Conservation (phyloP, 2,797 vertebrate species). For the Hoplostethus mediterraneus region DNA sequence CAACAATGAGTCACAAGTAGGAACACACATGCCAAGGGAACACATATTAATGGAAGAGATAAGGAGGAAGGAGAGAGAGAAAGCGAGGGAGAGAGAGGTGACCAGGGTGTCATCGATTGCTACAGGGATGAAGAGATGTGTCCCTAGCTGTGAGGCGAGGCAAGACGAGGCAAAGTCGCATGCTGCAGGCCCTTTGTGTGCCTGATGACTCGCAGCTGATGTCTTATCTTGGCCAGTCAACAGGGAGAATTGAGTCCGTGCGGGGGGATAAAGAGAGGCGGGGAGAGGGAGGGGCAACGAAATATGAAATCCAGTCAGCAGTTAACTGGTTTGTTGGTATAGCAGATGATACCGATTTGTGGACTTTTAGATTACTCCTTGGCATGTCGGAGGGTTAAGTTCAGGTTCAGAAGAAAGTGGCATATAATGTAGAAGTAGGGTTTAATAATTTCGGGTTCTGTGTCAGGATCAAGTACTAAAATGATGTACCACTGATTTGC, state of each 20-base stretch:
- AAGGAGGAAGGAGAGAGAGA: slow-evolving; percentile 34
- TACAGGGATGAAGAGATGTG: slow-evolving; percentile 64
- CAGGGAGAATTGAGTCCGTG: slow-evolving; percentile 62
- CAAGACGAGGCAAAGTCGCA: slow-evolving; percentile 65
- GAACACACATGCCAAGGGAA: slow-evolving; percentile 45
- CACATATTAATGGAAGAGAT: slow-evolving; percentile 47
- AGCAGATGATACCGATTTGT: slow-evolving; percentile 57
- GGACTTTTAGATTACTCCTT: slow-evolving; percentile 15
- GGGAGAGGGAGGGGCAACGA: slow-evolving; percentile 24
- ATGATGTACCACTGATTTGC: neutral
- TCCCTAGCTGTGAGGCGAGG: slow-evolving; percentile 67
- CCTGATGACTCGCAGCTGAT: slow-evolving; percentile 78
- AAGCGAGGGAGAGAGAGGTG: slow-evolving; percentile 44
- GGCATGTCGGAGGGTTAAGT: slow-evolving; percentile 29
- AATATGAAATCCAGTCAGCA: slow-evolving; percentile 9
- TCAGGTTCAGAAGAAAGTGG: slow-evolving; percentile 19
- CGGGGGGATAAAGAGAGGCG: slow-evolving; percentile 28
- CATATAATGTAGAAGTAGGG: slow-evolving; percentile 15
- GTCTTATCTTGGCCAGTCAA: slow-evolving; percentile 75
- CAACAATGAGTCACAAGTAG: slow-evolving; percentile 64
- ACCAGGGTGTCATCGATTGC: slow-evolving; percentile 73
- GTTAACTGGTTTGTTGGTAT: slow-evolving; percentile 58
- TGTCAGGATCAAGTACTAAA: slow-evolving; percentile 30
- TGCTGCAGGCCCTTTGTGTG: slow-evolving; percentile 68
- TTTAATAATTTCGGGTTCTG: slow-evolving; percentile 29